phyloP scores from a whole-genome alignment of 2,888 invertebrate species.

The Acronicta psi region DNA sequence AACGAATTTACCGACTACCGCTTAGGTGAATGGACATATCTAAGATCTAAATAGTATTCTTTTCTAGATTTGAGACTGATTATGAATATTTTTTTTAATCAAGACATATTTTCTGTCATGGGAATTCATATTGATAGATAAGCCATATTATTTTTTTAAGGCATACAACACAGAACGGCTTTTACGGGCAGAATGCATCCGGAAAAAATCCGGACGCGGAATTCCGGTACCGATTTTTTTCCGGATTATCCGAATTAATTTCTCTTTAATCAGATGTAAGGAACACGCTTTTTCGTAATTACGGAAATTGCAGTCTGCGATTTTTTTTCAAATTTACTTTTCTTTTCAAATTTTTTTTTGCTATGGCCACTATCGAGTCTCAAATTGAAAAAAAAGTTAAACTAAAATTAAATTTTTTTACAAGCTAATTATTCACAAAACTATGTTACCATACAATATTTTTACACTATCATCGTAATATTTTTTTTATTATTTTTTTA shows the following conservation, averaged over 20 bases:
- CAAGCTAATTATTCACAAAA: slow-evolving; percentile 55
- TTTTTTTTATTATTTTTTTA: slow-evolving; percentile 42
- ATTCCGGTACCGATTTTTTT: not conserved
- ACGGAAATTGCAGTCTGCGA: not conserved
- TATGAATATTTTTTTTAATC: not conserved
- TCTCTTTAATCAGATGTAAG: no score
- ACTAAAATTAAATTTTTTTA: slow-evolving; percentile 37
- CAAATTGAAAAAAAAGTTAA: slow-evolving; percentile 38
- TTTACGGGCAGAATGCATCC: not conserved
- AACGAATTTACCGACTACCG: slow-evolving; percentile 28
- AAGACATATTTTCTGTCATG: no score
- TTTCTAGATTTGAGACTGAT: slow-evolving; percentile 27
- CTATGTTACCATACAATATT: slow-evolving; percentile 51
- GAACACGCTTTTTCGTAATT: not conserved
- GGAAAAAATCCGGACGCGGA: not conserved
- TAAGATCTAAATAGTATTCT: slow-evolving; percentile 2
- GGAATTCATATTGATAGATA: not conserved
- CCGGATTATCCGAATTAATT: not conserved
- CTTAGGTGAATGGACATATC: slow-evolving; percentile 38
- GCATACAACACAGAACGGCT: no score
- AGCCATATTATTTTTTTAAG: not conserved
- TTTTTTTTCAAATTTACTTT: not conserved
- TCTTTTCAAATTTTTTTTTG: not conserved
- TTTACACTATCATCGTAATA: slow-evolving; percentile 50
- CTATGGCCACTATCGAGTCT: slow-evolving; percentile 6